Evolutionary conservation across 1,140 invertebrate genomes (phyloP), one percentile per base, ranked within the genome.

Genomic region (Drosophila sulfurigaster): DNA sequence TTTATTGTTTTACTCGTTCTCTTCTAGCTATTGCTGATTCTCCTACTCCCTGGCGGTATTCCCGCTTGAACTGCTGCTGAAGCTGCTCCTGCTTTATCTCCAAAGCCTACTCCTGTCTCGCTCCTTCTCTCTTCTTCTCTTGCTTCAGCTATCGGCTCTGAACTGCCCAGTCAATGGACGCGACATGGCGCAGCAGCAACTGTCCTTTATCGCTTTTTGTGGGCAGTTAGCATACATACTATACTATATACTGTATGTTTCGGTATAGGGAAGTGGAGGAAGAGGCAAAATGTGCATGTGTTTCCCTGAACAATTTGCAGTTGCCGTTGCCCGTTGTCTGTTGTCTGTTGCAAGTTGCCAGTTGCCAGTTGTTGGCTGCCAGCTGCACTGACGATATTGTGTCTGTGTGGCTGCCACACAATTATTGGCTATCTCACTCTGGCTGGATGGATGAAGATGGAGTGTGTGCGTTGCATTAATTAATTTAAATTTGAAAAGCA

Each of bases 191-290:
- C 7, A 52, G 65, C 66, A 73, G 68, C 83, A 89, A 85, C 81
- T 88, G 85, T 85, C 78, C 71, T 88, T 88, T 88, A 88, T 88
- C 75, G 85, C 79, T 85, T 88, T 88, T 88, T 88, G 85, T 79
- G 85, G 85, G 74, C 85, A 81, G 85, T 89, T 88, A 87, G 87
- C 82, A 86, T 82, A 72, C 71, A 77, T 72, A 75, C 70, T 38
- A 77, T 72, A 75, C 70, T 38, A 38, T 38, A 74, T 63, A 54
- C 70, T 38, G 32, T 1, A 6, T 35, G 20, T 11, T 13, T 32
- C 2, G 7, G 3, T 32, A 57, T 13, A 5, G 4, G 3, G 8
- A 20, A 25, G 20, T 20, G 20, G 25, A 52, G 32, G 15, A 30
- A 13, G 5, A 20, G 11, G 48, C 54, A 59, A 58, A 15, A 25